Evolutionary conservation across 2,113 vertebrate species (phyloP).

Genomic region (Marcusenius ussheri): DNA sequence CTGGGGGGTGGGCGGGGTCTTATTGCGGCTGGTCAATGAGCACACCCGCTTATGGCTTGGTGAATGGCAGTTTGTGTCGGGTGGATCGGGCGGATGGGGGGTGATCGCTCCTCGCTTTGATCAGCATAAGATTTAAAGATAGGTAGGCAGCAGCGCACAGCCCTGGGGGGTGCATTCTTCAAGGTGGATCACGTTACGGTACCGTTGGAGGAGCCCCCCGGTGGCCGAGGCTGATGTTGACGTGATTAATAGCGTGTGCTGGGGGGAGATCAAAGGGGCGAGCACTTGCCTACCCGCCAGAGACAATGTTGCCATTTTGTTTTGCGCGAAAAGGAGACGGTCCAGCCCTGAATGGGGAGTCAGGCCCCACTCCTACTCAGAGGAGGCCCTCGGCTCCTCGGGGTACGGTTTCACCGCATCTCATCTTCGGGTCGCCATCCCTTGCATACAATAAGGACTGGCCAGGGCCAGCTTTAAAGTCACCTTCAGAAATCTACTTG

Average conservation of each 20-base stretch:
- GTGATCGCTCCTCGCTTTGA: conserved; percentile 15
- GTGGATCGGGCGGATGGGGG: neutral
- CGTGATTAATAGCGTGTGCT: conserved; percentile 32
- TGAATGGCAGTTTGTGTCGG: conserved; percentile 29
- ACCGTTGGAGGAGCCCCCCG: conserved; percentile 43
- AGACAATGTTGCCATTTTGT: conserved; percentile 46
- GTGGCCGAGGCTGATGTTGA: conserved; percentile 21
- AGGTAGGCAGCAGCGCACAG: conserved; percentile 23
- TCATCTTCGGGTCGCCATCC: conserved; percentile 32
- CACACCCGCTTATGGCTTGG: neutral
- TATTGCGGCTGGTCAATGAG: neutral
- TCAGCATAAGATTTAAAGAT: conserved; percentile 33
- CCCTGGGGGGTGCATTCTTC: conserved; percentile 48
- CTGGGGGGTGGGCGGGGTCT: neutral
- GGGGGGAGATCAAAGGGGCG: conserved; percentile 43
- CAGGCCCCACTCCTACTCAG: conserved; percentile 19
- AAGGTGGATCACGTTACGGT: conserved; percentile 48
- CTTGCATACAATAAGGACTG: conserved; percentile 10
- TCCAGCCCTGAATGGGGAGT: conserved; percentile 17
- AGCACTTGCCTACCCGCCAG: conserved; percentile 26
- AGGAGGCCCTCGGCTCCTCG: conserved; percentile 28
- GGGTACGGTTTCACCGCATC: conserved; percentile 34
- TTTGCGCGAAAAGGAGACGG: conserved; percentile 31
- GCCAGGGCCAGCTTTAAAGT: neutral
- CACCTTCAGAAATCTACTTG: neutral